These are phyloP conservation scores for Pararge aegeria DNA, from an alignment of 1,140 invertebrate species.

Conservation along the genomic window DNA sequence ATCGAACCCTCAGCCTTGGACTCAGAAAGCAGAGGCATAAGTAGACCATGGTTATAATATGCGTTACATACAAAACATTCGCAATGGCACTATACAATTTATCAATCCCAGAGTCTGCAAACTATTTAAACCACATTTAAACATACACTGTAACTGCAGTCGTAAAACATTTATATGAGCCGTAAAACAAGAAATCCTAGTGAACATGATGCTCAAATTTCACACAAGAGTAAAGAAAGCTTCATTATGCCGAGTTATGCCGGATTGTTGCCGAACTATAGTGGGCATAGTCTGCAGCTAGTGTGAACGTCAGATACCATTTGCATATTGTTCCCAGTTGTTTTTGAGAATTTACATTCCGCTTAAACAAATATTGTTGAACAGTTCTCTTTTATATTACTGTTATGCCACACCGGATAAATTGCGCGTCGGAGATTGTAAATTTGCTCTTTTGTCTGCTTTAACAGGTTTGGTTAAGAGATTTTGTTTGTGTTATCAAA, in stretches of 20 bases:
- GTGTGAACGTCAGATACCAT: slow-evolving; percentile 42
- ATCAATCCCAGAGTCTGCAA: background rate
- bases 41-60: too few species aligned
- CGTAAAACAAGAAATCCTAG: slow-evolving; percentile 8
- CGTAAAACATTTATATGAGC: background rate
- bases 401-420: slow-evolving; percentile 16
- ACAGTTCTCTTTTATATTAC: slow-evolving; percentile 36
- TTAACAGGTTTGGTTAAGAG: slow-evolving; percentile 6
- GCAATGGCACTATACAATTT: background rate
- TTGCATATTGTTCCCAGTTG: slow-evolving; percentile 64
- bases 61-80: too few species aligned
- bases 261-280: slow-evolving; percentile 35
- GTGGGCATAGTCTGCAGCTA: slow-evolving; percentile 27
- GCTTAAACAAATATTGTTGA: slow-evolving; percentile 53
- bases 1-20: too few species aligned
- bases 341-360: slow-evolving; percentile 60
- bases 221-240: slow-evolving; percentile 36
- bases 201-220: slow-evolving; percentile 29
- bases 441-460: slow-evolving; percentile 10
- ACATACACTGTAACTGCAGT: background rate
- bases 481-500: slow-evolving; percentile 1
- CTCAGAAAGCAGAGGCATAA: too few species aligned
- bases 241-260: slow-evolving; percentile 43
- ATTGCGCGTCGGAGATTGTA: slow-evolving; percentile 8
- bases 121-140: background rate